phyloP scores from a whole-genome alignment of 2,113 vertebrate species.

The Eira barbara region DNA sequence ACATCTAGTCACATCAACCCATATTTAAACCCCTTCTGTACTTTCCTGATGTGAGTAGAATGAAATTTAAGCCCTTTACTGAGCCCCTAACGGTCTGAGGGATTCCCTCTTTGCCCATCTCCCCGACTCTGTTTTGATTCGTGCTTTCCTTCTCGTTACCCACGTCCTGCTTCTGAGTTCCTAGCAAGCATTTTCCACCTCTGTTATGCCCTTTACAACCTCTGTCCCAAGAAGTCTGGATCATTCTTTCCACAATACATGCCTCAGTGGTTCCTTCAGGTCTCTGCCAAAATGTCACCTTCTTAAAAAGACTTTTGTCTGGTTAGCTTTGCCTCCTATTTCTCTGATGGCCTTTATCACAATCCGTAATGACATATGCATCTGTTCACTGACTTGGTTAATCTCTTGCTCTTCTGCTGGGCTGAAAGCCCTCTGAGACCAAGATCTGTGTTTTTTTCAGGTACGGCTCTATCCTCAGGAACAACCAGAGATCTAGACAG shows the following conservation, averaged over 20 bases:
- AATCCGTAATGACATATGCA: neutral
- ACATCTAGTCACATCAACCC: neutral
- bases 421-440: neutral
- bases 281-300: neutral
- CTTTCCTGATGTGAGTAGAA: neutral
- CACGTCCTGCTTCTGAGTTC: neutral
- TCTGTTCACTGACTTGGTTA: neutral
- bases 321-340: neutral
- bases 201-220: neutral
- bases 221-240: neutral
- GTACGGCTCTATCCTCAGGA: neutral
- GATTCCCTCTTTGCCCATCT: neutral
- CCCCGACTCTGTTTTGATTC: neutral
- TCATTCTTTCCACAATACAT: neutral
- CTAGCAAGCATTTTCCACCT: neutral
- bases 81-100: neutral
- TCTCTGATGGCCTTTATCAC: no score
- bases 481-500: neutral
- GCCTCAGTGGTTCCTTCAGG: neutral
- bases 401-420: neutral
- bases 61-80: neutral
- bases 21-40: neutral
- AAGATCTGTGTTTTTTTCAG: neutral
- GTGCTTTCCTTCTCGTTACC: neutral
- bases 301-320: neutral